Percentiles rank a stretch among this genome's conserved stretches.
Conservation (phyloP, 2,113 vertebrate genomes). For the Lipophrys pholis region DNA sequence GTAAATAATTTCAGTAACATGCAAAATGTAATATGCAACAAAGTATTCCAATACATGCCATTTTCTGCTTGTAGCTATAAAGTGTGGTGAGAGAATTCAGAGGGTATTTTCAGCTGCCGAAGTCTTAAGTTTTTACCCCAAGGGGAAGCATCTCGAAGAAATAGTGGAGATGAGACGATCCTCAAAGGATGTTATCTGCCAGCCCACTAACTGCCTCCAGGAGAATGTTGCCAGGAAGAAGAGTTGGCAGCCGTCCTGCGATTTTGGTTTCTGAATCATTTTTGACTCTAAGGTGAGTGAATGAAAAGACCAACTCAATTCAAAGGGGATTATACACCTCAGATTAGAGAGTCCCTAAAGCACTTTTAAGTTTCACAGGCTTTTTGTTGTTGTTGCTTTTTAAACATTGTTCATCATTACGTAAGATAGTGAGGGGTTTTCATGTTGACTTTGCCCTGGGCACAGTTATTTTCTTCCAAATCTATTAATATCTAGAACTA, state of each 20-base stretch:
- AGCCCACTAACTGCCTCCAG: constrained; percentile 68
- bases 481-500: neutral
- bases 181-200: constrained; percentile 68
- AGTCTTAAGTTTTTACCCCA: constrained; percentile 51
- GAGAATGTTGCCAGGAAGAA: constrained; percentile 55
- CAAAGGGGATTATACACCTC: constrained; percentile 29
- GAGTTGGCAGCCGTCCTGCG: constrained; percentile 54
- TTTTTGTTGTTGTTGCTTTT: constrained; percentile 3
- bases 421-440: constrained; percentile 24
- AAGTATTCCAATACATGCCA: neutral
- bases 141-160: constrained; percentile 55
- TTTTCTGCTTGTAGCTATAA: too few species aligned
- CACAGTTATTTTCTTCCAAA: neutral
- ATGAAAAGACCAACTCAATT: constrained; percentile 53
- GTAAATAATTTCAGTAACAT: neutral
- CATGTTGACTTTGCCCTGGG: neutral
- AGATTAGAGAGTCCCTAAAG: constrained; percentile 22
- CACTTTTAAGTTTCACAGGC: constrained; percentile 2
- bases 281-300: constrained; percentile 49
- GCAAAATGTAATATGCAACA: neutral
- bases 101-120: constrained; percentile 34
- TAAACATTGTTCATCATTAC: constrained; percentile 1
- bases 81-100: constrained; percentile 14
- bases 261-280: constrained; percentile 50
- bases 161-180: constrained; percentile 57